Conservation (phyloP, 2,113 vertebrate species). For the Cyphomyrus discorhynchus region DNA sequence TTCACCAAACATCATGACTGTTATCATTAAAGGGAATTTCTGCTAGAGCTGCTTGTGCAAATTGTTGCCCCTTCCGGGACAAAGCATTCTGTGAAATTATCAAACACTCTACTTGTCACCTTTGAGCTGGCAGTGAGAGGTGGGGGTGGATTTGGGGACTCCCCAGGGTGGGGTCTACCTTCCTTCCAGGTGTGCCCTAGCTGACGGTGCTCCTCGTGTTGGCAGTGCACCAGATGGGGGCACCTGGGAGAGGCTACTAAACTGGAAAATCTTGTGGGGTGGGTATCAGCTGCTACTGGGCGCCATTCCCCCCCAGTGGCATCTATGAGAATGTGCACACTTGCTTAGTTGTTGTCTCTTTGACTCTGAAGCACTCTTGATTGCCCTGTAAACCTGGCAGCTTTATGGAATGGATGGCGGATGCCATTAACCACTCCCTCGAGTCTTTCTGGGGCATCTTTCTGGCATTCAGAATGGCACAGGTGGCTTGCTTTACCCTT, state of each 20-base stretch:
- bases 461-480: neutral
- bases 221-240: neutral
- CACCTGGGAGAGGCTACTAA: neutral
- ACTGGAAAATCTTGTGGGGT: neutral
- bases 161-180: neutral
- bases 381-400: neutral
- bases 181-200: neutral
- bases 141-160: neutral
- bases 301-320: neutral
- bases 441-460: neutral
- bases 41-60: neutral
- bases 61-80: neutral
- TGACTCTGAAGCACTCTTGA: neutral
- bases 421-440: neutral
- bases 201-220: neutral
- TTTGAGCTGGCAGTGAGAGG: neutral
- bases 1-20: neutral
- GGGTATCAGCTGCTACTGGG: neutral
- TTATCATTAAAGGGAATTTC: neutral
- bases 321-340: neutral
- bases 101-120: neutral
- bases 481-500: neutral
- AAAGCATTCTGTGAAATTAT: neutral
- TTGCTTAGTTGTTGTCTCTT: neutral
- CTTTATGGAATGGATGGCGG: neutral